Conservation (phyloP, 2,888 invertebrate species). For the Tupiocoris notatus region DNA sequence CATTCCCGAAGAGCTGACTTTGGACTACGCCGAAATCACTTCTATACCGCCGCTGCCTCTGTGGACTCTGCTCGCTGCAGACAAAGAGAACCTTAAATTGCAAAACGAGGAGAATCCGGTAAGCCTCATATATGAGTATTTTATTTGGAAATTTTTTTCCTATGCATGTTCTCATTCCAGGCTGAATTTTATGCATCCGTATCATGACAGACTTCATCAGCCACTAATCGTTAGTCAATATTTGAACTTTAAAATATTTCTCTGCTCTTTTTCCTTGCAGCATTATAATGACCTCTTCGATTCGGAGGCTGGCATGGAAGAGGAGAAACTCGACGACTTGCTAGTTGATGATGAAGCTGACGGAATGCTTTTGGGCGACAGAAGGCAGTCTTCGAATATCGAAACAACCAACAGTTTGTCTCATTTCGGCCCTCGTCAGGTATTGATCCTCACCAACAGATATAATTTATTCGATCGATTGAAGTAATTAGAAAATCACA, state of each 20-base stretch:
- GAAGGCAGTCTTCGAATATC: conserved; percentile 66
- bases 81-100: conserved; percentile 67
- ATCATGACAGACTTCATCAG: neutral
- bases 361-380: conserved; percentile 60
- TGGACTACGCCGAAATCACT: conserved; percentile 93
- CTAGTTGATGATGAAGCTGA: conserved; percentile 68
- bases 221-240: neutral
- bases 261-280: conserved; percentile 53
- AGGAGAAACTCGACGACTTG: conserved; percentile 78
- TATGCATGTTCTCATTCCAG: neutral
- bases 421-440: conserved; percentile 86
- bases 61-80: conserved; percentile 93
- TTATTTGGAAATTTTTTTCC: neutral
- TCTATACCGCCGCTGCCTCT: conserved; percentile 97
- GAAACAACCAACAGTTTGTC: conserved; percentile 70
- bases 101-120: conserved; percentile 55
- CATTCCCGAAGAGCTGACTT: conserved; percentile 80
- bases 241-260: neutral
- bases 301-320: conserved; percentile 67
- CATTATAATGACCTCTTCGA: conserved; percentile 92
- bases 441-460: too few relatives aligned
- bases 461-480: too few relatives aligned
- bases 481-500: too few relatives aligned
- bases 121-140: conserved; percentile 13
- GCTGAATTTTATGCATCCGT: neutral